Evolutionary conservation across 1,140 invertebrate genomes (phyloP).

Genomic region (Hyles euphorbiae): DNA sequence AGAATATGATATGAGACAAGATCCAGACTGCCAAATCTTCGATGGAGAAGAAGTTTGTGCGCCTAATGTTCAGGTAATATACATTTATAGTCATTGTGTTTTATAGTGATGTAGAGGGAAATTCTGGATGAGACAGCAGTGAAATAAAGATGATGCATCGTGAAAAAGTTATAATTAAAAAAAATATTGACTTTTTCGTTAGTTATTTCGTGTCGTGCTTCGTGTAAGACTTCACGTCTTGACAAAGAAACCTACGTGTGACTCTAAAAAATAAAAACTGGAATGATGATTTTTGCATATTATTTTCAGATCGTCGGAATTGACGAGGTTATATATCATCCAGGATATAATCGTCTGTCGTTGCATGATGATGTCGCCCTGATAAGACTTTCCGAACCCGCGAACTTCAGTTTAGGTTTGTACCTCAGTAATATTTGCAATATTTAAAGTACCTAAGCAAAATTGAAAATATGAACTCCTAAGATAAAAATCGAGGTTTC

Average conservation of each 20-base stretch:
- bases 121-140: no score
- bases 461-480: no score
- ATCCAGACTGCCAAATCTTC: constrained; percentile 77
- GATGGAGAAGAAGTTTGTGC: constrained; percentile 70
- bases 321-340: constrained; percentile 75
- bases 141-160: no score
- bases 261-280: neutral
- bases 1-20: constrained; percentile 77
- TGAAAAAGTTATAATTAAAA: no score
- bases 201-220: no score
- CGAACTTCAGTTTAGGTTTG: constrained; percentile 69
- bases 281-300: neutral
- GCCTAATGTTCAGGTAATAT: constrained; percentile 61
- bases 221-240: no score
- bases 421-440: constrained; percentile 1
- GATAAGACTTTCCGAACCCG: constrained; percentile 72
- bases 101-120: no score
- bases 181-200: no score
- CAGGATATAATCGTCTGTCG: constrained; percentile 63
- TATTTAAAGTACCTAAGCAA: no score
- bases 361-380: constrained; percentile 80
- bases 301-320: constrained; percentile 75
- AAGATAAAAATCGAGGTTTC: no score
- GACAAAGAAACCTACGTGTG: neutral
- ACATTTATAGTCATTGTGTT: no score